Evolutionary conservation across 2,113 vertebrate genomes (phyloP), one percentile per base, ranked within the genome.

Genomic region (Meles meles): DNA sequence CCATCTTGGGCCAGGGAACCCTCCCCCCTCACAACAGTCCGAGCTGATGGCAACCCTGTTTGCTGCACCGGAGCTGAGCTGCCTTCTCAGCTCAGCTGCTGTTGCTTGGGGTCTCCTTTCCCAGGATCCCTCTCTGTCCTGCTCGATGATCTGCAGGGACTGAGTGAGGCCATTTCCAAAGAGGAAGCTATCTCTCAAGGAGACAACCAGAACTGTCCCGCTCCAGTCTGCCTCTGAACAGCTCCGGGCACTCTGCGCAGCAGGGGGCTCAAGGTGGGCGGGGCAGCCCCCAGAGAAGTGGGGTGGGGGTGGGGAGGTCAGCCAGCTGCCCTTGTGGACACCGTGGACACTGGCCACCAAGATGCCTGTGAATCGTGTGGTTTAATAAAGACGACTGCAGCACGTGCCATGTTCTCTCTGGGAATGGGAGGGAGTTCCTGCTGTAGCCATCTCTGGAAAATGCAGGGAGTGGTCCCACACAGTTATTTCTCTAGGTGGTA

Each of bases 141-240:
- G 93, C 96, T 99, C 0, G 95, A 98, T 31, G 98, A 98, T 86
- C 97, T 98, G 34, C 98, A 98, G 71, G 97, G 94, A 89, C 96
- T 98, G 31, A 98, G 98, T 44, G 96, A 98, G 57, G 97, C 98
- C 88, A 97, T 98, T n/a, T 90, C 97, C 79, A 84, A 69, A n/a
- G 98, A 98, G 47, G 98, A 98, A 20, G 96, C 80, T 1, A 5
- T 85, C 59, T 93, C 87, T 71, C 97, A 97, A 39, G 97, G 97
- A 67, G 91, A 93, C 52, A 90, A 37, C 79, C 61, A 20, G 18
- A 61, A 52, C 6, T 47, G 57, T 6, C 20, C 93, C 47, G 55
- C 47, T 52, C 17, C 87, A 5, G 52, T 8, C 82, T 17, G 9
- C 11, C 21, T 0, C 39, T 95, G 85, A 95, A 25, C 39, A 18